Evolutionary conservation across 2,888 invertebrate species (phyloP).

Genomic region (Lymantria dispar): DNA sequence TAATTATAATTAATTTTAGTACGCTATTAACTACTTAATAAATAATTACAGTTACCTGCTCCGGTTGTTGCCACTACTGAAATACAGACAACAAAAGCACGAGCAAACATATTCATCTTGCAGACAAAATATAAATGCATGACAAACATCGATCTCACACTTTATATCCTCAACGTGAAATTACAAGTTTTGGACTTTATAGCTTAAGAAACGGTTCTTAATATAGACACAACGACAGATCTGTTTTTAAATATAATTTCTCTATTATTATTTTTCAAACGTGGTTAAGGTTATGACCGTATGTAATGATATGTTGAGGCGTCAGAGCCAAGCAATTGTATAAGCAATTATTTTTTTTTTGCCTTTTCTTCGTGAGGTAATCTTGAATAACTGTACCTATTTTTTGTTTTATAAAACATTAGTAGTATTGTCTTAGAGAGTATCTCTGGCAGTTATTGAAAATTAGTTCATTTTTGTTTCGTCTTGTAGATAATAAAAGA

Average conservation of each 20-base stretch:
- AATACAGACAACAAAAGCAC: conserved; percentile 30
- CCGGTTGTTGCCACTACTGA: conserved; percentile 24
- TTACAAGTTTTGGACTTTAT: conserved; percentile 52
- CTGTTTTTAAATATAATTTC: conserved; percentile 50
- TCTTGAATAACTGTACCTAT: background rate
- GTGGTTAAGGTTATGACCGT: conserved; percentile 21
- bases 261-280: conserved; percentile 46
- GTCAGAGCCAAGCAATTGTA: conserved; percentile 30
- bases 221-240: conserved; percentile 48
- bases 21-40: conserved; percentile 3
- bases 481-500: too few species aligned
- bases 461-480: too few species aligned
- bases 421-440: too few species aligned
- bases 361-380: conserved; percentile 16
- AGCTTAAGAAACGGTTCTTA: conserved; percentile 57
- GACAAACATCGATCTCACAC: conserved; percentile 40
- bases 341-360: conserved; percentile 37
- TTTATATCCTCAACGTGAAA: conserved; percentile 58
- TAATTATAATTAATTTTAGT: background rate
- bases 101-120: conserved; percentile 48
- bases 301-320: conserved; percentile 29
- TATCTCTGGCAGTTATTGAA: too few species aligned
- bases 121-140: conserved; percentile 53
- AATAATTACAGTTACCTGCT: conserved; percentile 39
- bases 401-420: background rate